A percentile compares a stretch with the other conserved stretches of the same genome.
Conservation (phyloP, 2,113 vertebrate genomes). For the Pelodiscus sinensis region DNA sequence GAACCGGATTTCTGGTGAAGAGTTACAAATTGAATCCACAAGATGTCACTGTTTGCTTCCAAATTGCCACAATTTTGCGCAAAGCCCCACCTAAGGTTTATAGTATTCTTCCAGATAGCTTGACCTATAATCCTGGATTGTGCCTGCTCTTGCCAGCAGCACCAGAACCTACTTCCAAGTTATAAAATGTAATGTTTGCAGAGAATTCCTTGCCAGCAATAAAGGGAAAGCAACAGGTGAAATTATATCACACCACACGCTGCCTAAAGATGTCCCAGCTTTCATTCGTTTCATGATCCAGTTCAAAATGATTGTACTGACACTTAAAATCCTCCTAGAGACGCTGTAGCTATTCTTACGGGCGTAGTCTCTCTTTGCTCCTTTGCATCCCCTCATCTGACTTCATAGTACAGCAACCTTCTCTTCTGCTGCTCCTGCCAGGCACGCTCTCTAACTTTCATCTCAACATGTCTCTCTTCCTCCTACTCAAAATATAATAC, state of each 20-base stretch:
- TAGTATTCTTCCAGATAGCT: rapidly evolving
- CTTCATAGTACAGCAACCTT: background rate
- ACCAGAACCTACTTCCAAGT: background rate
- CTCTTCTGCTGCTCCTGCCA: background rate
- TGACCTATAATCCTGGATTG: background rate
- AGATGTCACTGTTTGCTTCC: constrained; percentile 73
- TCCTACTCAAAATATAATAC: background rate
- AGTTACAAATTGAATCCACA: constrained; percentile 46
- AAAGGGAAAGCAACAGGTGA: background rate
- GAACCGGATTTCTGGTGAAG: background rate
- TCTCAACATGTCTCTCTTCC: background rate
- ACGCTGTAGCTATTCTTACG: background rate
- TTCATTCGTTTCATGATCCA: background rate
- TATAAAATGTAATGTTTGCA: background rate
- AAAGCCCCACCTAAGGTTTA: background rate
- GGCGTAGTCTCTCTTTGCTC: background rate
- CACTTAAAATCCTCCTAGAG: background rate
- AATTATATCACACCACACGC: background rate
- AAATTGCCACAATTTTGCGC: rapidly evolving
- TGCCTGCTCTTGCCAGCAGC: background rate
- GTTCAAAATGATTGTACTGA: background rate
- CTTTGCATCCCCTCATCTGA: background rate
- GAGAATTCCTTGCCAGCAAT: rapidly evolving
- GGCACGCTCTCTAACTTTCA: background rate
- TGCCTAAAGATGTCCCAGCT: background rate